phyloP scores from a whole-genome alignment of 2,888 invertebrate species.

The Nephrocerus scutellatus region DNA sequence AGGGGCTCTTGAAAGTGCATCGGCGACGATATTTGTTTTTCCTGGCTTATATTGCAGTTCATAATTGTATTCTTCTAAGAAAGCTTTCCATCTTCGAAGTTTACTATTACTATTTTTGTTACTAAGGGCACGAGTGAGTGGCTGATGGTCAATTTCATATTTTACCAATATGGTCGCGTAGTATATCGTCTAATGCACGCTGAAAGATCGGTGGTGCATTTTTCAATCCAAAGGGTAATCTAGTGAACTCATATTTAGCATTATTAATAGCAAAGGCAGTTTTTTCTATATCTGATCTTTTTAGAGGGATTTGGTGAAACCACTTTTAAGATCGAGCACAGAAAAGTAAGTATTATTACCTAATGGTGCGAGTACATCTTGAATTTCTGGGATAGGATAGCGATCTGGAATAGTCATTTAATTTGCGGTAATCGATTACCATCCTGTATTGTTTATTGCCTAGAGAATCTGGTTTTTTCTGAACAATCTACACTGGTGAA shows the following conservation, averaged over 20 bases:
- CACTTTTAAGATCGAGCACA: conserved; percentile 12
- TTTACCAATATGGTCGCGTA: conserved; percentile 10
- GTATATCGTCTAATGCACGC: conserved; percentile 12
- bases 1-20: too few relatives aligned
- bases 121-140: too few relatives aligned
- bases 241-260: conserved; percentile 13
- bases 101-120: too few relatives aligned
- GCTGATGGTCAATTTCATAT: too few relatives aligned
- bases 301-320: conserved; percentile 16
- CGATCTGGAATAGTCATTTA: conserved; percentile 13
- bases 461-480: conserved; percentile 3
- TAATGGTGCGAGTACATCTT: conserved; percentile 6
- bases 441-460: too few relatives aligned
- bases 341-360: conserved; percentile 11
- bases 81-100: too few relatives aligned
- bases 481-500: conserved; percentile 4
- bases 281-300: conserved; percentile 11
- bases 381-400: conserved; percentile 14
- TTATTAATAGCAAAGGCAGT: conserved; percentile 14
- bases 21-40: too few relatives aligned
- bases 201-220: conserved; percentile 17
- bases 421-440: conserved; percentile 5
- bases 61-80: too few relatives aligned
- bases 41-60: too few relatives aligned
- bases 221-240: conserved; percentile 18